Base-by-base conservation (phyloP, 1,140 invertebrate species). In the Hypothenemus hampei region DNA sequence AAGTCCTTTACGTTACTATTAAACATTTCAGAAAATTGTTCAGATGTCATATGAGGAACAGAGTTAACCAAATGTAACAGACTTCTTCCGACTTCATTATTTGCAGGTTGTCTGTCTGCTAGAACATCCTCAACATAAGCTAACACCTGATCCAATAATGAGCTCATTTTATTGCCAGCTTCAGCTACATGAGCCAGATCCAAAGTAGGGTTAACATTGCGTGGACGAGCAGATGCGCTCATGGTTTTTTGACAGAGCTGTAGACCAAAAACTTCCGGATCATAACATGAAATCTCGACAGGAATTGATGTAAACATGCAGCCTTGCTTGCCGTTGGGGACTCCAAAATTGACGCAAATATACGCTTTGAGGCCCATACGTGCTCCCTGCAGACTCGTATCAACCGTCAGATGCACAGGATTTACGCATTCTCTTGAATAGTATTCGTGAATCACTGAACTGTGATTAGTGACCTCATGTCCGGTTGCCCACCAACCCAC, bases 401-500 rank as follows among this genome's bases (percentile, higher is more conserved):
- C 94, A 18, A 98, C 81, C 13, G 93, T 96, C 31, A 98, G 76
- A 73, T 98, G 94, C 39, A 98, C 84, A 4, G 95, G 94, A 73
- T 91, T 93, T 52, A 86, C 86, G 65, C 91, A 93, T 74, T 96
- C 92, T 51, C 92, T 79, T 0, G 91, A 83, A 71, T 96, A 98
- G 75, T 97, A 98, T 67, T 98, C 94, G 66, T 98, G 94, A 69
- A 98, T 97, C 19, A 97, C 86, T 0, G 93, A 92, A 8, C 93
- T 97, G 75, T 97, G 93, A 67, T 91, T 93, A 1, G 93, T 97
- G 3, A 98, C 92, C 74, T 97, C 93, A 62, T 89, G 86, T 41
- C 95, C 94, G 5, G 93, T 97, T 1, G 93, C 94, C 89, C 89
- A 98, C 95, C 95, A 98, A 15, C 95, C 93, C 47, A 98, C 91